These are phyloP conservation scores for Sabellastarte sp. DNA, from an alignment of 2,888 invertebrate species.

Conservation along the genomic window DNA sequence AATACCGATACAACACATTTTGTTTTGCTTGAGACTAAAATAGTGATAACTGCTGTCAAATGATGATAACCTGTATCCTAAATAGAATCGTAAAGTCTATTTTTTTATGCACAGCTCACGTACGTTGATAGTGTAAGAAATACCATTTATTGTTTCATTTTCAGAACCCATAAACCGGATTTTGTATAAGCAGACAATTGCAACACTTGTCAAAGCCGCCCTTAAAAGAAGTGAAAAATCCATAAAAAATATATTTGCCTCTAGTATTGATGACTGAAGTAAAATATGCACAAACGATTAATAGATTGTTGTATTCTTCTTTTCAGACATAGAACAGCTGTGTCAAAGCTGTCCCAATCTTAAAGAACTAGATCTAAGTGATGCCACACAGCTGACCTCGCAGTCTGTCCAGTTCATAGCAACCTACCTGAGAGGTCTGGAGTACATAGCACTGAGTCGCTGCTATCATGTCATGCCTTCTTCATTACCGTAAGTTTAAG, in stretches of 20 bases:
- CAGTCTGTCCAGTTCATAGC: constrained; percentile 66
- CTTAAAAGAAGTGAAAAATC: too few relatives aligned
- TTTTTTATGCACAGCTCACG: too few relatives aligned
- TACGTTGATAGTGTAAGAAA: too few relatives aligned
- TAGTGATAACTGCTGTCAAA: too few relatives aligned
- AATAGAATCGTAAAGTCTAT: too few relatives aligned
- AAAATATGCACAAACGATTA: background rate
- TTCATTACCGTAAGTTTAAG: constrained; percentile 73
- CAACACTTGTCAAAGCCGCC: too few relatives aligned
- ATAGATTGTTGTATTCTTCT: background rate
- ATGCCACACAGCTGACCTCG: constrained; percentile 74
- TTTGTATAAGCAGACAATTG: too few relatives aligned
- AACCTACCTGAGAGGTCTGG: constrained; percentile 62
- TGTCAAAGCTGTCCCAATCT: constrained; percentile 71
- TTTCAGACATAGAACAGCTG: constrained; percentile 70
- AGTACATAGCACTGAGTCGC: constrained; percentile 66
- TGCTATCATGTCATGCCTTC: constrained; percentile 76
- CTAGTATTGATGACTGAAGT: background rate
- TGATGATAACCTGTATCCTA: too few relatives aligned
- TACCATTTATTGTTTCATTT: too few relatives aligned
- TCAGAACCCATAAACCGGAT: too few relatives aligned
- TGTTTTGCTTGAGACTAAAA: too few relatives aligned
- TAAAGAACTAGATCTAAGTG: constrained; percentile 83
- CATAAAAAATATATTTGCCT: background rate
- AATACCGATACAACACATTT: too few relatives aligned